Evolutionary conservation across 2,797 vertebrate species (phyloP), one percentile per base, ranked within the genome.

Genomic region (Paedocypris micromegethes): DNA sequence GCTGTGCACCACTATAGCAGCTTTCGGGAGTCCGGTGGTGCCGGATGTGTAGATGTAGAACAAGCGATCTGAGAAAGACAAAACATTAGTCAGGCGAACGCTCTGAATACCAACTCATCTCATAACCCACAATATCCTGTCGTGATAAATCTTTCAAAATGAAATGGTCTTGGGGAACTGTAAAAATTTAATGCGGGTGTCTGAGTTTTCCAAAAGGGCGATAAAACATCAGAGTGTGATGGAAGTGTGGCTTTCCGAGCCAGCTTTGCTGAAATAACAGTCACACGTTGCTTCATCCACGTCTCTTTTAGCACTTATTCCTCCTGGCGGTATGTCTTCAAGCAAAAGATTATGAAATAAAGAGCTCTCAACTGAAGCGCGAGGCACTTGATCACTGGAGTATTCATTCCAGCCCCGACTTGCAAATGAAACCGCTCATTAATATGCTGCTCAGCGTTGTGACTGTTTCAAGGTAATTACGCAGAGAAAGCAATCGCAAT

Each of bases 41-140:
- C 94, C 94, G 0, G 94, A 97, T 0, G 93, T 95, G 78, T 95
- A 97, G 83, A 97, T 94, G 59, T 95, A 97, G 86, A 96, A 94
- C 47, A 95, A 88, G 0, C 88, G 89, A 73, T 93, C 93, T 95
- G 82, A 63, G 23, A 53, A 61, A 39, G 9, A 5, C 5, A 37
- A 7, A 43, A 50, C 43, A 8, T 51, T 42, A 9, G 53, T 5
- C 6, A 44, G 41, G 5, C 5, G 38, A 46, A n/a, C n/a, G 6
- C 47, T 23, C 9, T 7, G 6, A 45, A 38, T 9, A 39, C 44
- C 6, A 44, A n/a, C 44, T 37, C 4, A 38, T 23, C 5, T 5
- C 46, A 5, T 47, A 3, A 3, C 3, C 5, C 8, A 8, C 46
- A 47, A 8, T 47, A 5, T 5, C 2, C 4, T 23, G 23, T 23